These are phyloP conservation scores for Parus major DNA, from an alignment of 2,113 vertebrate species.

Conservation along the genomic window DNA sequence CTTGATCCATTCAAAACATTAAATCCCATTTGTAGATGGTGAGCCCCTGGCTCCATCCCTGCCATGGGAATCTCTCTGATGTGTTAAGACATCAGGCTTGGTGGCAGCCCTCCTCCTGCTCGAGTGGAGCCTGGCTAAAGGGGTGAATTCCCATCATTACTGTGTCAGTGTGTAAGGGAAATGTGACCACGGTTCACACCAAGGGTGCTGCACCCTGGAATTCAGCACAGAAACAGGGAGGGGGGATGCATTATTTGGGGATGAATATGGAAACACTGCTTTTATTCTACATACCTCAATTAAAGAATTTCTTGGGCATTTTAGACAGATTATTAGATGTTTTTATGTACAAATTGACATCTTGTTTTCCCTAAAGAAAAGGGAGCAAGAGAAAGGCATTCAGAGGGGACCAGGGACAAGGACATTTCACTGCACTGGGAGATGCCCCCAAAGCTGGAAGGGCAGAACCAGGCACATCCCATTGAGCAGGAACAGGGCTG, in stretches of 20 bases:
- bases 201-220: too few relatives aligned
- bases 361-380: neutral
- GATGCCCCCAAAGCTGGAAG: neutral
- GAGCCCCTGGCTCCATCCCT: neutral
- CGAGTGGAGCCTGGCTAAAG: neutral
- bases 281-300: neutral
- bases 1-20: neutral
- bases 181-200: neutral
- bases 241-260: neutral
- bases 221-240: neutral
- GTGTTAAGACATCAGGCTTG: neutral
- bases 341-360: neutral
- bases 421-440: neutral
- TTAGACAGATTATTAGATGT: neutral
- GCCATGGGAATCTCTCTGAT: neutral
- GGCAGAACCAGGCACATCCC: neutral
- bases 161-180: neutral
- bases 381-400: rapidly evolving
- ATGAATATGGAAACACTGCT: neutral
- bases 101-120: neutral
- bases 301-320: neutral
- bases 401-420: neutral
- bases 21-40: neutral
- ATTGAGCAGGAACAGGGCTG: rapidly evolving
- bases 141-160: rapidly evolving